Base-by-base conservation (phyloP, 1,140 invertebrate genomes). In the Brachionus plicatilis region DNA sequence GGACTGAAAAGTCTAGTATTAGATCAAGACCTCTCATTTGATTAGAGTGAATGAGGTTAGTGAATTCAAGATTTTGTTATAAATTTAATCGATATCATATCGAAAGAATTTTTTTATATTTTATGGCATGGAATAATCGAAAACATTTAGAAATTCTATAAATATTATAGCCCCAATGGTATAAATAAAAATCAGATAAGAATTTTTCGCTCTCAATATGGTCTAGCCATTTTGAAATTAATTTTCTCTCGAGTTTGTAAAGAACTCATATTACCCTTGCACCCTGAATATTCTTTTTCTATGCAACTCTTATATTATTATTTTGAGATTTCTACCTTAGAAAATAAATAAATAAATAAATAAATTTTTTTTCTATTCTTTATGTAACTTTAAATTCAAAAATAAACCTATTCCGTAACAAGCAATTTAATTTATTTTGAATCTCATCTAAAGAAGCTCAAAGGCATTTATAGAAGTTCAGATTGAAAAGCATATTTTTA, bases 1-100 rank as follows among this genome's bases (percentile, higher is more conserved):
- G 17, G 17, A 60, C 53, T 60, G 53, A 60, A 53, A 53, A 60
- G 53, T 24, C 53, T 60, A 60, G 53, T 60, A 20, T 60, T 43
- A 43, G 37, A 72, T 72, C 41, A 72, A 72, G 41, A 41, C 17
- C 68, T 41, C 68, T n/a, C 43, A 17, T 33, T 68, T 20, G 53
- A 68, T 68, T 37, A 41, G 12, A 72, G 9, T 43, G 33, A 72
- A 72, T 72, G 29, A 72, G 68, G 68, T 72, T 72, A 72, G 68
- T 72, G 33, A 43, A 43, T 72, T 43, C 37, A 72, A 68, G 68
- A 72, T 72, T 72, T 72, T 72, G 6, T 72, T 41, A 17, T 47
- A 68, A 33, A 29, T 68, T 68, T 33, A 41, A 68, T 68, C 33
- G 66, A 68, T 68, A 68, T 29, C 33, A 14, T 68, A 68, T 68